A percentile compares a stretch with the other conserved stretches of the same genome.
Conservation (phyloP, 1,140 invertebrate species). For the Hycleus phaleratus region DNA sequence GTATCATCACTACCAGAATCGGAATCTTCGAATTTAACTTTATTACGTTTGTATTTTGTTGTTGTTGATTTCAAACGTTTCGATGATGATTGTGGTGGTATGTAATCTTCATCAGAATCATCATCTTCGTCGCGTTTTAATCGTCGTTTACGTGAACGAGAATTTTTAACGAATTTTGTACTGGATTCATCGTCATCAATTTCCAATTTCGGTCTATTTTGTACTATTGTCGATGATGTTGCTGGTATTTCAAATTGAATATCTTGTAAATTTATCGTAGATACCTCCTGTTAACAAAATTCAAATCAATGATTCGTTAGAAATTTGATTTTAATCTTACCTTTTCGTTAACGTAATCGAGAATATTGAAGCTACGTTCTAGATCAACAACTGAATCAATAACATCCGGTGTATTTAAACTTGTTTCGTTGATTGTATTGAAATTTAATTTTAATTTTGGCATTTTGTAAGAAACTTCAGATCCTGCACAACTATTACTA, state of each 20-base stretch:
- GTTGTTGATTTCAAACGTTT: conserved; percentile 8
- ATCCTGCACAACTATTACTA: conserved; percentile 3
- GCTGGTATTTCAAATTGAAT: conserved; percentile 6
- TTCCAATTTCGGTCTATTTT: background rate
- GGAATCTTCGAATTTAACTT: background rate
- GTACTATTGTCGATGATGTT: background rate
- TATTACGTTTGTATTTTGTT: background rate
- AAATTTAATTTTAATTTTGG: conserved; percentile 12
- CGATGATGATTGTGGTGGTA: conserved; percentile 22
- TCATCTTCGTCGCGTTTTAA: conserved; percentile 18
- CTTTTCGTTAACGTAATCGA: conserved; percentile 25
- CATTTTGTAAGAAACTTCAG: background rate
- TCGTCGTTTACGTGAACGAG: conserved; percentile 5
- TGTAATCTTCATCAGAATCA: conserved; percentile 31
- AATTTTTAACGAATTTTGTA: background rate
- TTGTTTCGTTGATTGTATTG: background rate
- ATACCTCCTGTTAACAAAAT: conserved; percentile 19
- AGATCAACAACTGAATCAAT: conserved; percentile 29
- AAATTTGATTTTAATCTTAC: conserved; percentile 8
- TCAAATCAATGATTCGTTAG: background rate
- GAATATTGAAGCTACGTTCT: conserved; percentile 30
- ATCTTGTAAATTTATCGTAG: conserved; percentile 14
- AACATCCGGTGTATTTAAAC: conserved; percentile 31
- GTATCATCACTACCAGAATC: conserved; percentile 9
- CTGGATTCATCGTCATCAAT: conserved; percentile 2